A percentile compares a stretch with the other conserved stretches of the same genome.
These are phyloP conservation scores for Neuroterus valhalla DNA, from an alignment of 1,140 invertebrate species.

Conservation along the genomic window DNA sequence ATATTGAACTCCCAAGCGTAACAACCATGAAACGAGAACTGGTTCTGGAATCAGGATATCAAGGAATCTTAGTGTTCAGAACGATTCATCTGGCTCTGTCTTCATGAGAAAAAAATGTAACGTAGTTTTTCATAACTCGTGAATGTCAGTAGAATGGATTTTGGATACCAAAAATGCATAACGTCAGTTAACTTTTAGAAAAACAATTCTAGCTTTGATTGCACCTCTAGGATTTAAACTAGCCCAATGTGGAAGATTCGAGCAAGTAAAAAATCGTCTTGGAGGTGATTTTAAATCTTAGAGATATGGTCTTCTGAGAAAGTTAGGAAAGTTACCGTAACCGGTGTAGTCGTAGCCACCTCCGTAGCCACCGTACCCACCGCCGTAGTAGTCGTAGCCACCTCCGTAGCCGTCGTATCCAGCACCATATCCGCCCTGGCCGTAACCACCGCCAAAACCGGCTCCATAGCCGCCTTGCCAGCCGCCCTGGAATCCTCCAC, in stretches of 20 bases:
- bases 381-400: slow-evolving; percentile 85
- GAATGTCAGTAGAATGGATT: no score
- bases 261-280: no score
- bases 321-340: slow-evolving; percentile 82
- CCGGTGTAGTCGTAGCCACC: slow-evolving; percentile 85
- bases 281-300: no score
- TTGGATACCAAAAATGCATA: no score
- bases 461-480: slow-evolving; percentile 72
- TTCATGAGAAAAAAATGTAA: neutral
- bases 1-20: neutral
- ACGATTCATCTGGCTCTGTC: no score
- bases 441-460: slow-evolving; percentile 80
- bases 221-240: no score
- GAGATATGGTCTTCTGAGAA: slow-evolving; percentile 18
- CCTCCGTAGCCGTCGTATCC: slow-evolving; percentile 81
- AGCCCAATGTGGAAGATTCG: no score
- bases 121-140: no score
- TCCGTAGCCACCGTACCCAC: slow-evolving; percentile 77
- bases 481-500: slow-evolving; percentile 68
- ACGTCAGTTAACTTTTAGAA: slow-evolving; percentile 34
- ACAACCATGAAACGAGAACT: neutral
- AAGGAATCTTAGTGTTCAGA: slow-evolving; percentile 3
- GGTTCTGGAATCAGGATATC: slow-evolving; percentile 16
- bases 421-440: slow-evolving; percentile 82
- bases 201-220: neutral